Percentiles rank a stretch among this genome's conserved stretches.
These are phyloP conservation scores for Hetaerina titia DNA, from an alignment of 2,888 invertebrate species.

Conservation along the genomic window DNA sequence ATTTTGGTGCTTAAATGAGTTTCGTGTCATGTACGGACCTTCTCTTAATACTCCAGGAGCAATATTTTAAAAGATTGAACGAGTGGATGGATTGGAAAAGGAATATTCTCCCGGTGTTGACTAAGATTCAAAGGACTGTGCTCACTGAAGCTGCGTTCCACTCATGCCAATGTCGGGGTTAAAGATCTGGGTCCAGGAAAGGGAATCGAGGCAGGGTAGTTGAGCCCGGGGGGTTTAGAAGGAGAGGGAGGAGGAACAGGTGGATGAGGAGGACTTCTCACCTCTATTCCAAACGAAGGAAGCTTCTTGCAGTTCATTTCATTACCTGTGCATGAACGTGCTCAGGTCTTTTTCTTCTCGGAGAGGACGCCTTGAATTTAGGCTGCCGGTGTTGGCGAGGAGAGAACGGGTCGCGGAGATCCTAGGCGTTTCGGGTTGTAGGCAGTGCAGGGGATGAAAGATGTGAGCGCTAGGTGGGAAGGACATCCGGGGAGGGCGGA, in stretches of 20 bases:
- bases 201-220: neutral
- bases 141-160: neutral
- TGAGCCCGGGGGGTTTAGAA: neutral
- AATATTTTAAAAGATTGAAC: neutral
- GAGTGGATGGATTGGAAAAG: neutral
- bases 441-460: no score
- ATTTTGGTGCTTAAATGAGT: neutral
- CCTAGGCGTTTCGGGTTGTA: neutral
- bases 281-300: neutral
- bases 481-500: neutral
- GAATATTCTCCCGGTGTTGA: neutral
- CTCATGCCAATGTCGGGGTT: neutral
- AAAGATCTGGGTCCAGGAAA: neutral
- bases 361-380: neutral
- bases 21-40: neutral
- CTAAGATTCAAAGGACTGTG: neutral
- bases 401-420: neutral
- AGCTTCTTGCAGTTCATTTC: neutral
- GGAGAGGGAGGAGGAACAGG: neutral
- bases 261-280: neutral
- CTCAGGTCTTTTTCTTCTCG: neutral
- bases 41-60: neutral
- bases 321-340: neutral
- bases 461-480: no score
- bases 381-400: neutral